Percentiles rank a stretch among this genome's conserved stretches.
phyloP scores from a whole-genome alignment of 2,888 invertebrate species.

The Ectemnius continuus region DNA sequence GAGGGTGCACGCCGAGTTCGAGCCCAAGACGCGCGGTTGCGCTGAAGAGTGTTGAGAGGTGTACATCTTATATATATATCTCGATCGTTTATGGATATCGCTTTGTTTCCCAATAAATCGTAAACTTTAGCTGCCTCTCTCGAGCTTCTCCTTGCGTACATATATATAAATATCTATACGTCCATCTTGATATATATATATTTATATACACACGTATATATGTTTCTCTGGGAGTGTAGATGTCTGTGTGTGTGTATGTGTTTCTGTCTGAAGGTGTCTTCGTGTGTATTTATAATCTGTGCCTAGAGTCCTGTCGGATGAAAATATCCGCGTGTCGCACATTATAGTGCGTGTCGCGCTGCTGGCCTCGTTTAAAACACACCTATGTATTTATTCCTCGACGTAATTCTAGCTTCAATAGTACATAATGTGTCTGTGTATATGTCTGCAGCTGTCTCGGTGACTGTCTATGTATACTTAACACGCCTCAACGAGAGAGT shows the following conservation, averaged over 20 bases:
- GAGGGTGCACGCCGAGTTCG: conserved; percentile 26
- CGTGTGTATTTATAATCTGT: conserved; percentile 5
- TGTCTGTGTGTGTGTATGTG: neutral
- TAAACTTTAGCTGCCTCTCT: neutral
- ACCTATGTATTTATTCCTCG: conserved; percentile 7
- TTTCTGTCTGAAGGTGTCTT: neutral
- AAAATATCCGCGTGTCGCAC: neutral
- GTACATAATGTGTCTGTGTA: conserved; percentile 19
- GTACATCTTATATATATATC: too few relatives aligned
- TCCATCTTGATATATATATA: conserved; percentile 1
- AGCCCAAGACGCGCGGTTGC: conserved; percentile 40
- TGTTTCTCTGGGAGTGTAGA: neutral
- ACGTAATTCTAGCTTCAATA: conserved; percentile 3
- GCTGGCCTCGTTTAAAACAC: conserved; percentile 22
- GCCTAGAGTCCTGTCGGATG: conserved; percentile 10
- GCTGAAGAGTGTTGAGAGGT: too few relatives aligned
- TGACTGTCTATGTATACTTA: conserved; percentile 15
- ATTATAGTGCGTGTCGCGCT: neutral
- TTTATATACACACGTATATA: conserved; percentile 8
- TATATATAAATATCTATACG: conserved; percentile 5
- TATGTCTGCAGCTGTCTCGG: neutral
- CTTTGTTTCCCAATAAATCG: too few relatives aligned
- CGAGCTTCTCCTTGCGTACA: neutral
- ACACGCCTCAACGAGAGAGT: conserved; percentile 17
- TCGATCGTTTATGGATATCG: too few relatives aligned